Conservation (phyloP, 2,113 vertebrate genomes). For the Chelonoidis abingdonii region DNA sequence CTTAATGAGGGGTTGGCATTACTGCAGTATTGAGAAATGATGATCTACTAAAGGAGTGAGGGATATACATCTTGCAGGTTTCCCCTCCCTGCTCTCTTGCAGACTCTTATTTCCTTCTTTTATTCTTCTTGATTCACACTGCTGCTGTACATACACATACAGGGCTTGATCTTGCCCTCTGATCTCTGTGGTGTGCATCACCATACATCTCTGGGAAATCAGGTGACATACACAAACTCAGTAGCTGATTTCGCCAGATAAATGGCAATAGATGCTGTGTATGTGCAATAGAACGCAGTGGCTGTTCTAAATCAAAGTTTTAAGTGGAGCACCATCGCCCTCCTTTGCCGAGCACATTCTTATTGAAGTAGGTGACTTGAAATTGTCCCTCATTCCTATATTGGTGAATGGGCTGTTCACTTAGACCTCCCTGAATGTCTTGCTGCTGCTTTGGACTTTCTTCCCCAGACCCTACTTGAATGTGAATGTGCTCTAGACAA, state of each 20-base stretch:
- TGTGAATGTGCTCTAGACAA: constrained; percentile 17
- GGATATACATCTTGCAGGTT: constrained; percentile 38
- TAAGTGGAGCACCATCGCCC: neutral
- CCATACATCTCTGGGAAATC: neutral
- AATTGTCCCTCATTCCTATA: constrained; percentile 34
- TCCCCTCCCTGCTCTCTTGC: neutral
- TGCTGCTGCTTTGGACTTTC: constrained; percentile 45
- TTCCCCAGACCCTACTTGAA: neutral
- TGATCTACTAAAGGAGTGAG: constrained; percentile 49
- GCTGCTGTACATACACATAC: neutral
- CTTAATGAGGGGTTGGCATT: constrained; percentile 71
- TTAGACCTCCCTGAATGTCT: constrained; percentile 39
- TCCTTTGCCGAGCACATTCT: constrained; percentile 38
- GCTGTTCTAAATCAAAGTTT: constrained; percentile 54
- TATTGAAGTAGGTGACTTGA: constrained; percentile 61
- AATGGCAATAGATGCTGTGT: constrained; percentile 12
- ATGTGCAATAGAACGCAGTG: neutral
- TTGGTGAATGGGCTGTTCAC: constrained; percentile 35
- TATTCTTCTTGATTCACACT: constrained; percentile 44
- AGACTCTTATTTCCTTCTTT: constrained; percentile 54
- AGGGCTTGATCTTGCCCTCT: constrained; percentile 13
- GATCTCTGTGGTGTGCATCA: constrained; percentile 6
- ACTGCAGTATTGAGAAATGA: constrained; percentile 45
- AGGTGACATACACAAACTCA: constrained; percentile 43
- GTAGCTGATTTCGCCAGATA: constrained; percentile 35